A percentile compares a stretch with the other conserved stretches of the same genome.
These are phyloP conservation scores for Apostichopus californicus DNA, from an alignment of 35 echinoderm and acorn worm genomes.

Conservation along the genomic window DNA sequence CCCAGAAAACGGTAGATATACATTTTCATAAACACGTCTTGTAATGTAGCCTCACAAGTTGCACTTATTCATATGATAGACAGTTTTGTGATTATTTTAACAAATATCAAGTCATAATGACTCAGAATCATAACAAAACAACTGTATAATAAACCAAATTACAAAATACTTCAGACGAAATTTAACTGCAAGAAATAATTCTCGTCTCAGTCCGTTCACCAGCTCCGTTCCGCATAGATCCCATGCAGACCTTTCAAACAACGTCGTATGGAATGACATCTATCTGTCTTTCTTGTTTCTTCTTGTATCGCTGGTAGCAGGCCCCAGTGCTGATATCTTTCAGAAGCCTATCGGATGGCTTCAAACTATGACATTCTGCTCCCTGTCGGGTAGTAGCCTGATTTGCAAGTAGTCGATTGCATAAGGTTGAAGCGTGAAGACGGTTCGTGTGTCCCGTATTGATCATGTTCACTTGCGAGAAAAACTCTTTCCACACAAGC, in stretches of 20 bases:
- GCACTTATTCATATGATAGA: no score
- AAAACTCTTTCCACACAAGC: constrained; percentile 50
- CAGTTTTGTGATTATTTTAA: no score
- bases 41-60: no score
- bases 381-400: constrained; percentile 23
- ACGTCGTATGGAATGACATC: not conserved
- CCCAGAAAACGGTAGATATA: no score
- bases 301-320: not conserved
- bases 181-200: no score
- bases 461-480: constrained; percentile 59
- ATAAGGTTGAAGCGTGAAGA: constrained; percentile 22
- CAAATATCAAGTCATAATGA: no score
- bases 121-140: no score
- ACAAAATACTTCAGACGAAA: no score
- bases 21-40: no score
- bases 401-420: constrained; percentile 42
- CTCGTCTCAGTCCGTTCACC: no score
- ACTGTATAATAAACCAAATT: no score
- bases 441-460: constrained; percentile 45
- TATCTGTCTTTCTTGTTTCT: not conserved
- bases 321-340: not conserved
- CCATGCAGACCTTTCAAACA: not conserved
- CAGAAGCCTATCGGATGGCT: not conserved
- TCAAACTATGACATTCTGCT: constrained; percentile 22
- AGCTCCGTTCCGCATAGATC: no score